Conservation (phyloP, 2,888 invertebrate species). For the Lasioglossum calceatum region DNA sequence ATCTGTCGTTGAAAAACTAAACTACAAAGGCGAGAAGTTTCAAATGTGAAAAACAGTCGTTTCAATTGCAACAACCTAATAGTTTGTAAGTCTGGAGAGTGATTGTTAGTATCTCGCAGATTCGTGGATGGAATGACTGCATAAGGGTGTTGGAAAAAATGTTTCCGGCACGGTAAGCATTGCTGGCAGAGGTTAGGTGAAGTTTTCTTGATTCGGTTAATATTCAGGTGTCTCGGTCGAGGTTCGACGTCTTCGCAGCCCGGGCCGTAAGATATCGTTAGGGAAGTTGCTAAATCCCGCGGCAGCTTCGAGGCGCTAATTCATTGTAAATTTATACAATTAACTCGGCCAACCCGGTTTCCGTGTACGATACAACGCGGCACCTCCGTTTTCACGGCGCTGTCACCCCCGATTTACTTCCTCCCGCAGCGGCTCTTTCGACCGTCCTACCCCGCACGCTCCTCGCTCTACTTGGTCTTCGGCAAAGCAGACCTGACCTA, state of each 20-base stretch:
- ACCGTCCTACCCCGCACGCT: neutral
- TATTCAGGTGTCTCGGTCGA: conserved; percentile 17
- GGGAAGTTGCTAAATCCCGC: conserved; percentile 47
- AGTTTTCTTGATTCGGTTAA: conserved; percentile 38
- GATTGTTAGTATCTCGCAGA: too few species aligned
- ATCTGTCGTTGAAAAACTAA: too few species aligned
- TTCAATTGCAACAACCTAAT: too few species aligned
- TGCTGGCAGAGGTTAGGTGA: neutral
- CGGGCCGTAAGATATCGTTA: conserved; percentile 42
- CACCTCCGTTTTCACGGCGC: conserved; percentile 41
- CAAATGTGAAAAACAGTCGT: too few species aligned
- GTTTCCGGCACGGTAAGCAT: neutral
- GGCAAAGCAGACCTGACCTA: conserved; percentile 7
- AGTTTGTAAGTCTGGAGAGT: too few species aligned
- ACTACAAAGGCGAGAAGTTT: too few species aligned
- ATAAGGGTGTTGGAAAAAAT: neutral
- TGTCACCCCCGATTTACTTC: conserved; percentile 50
- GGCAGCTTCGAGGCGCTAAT: conserved; percentile 70
- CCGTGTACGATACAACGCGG: conserved; percentile 38
- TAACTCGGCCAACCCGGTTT: conserved; percentile 69
- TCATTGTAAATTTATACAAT: conserved; percentile 82
- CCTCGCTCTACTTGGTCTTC: neutral
- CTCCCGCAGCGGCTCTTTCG: conserved; percentile 11
- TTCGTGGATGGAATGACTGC: too few species aligned
- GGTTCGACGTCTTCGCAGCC: conserved; percentile 22